Percentiles rank a stretch among this genome's conserved stretches.
Evolutionary conservation across 2,888 invertebrate genomes (phyloP).

Genomic region (Alloscopus bannaensis): DNA sequence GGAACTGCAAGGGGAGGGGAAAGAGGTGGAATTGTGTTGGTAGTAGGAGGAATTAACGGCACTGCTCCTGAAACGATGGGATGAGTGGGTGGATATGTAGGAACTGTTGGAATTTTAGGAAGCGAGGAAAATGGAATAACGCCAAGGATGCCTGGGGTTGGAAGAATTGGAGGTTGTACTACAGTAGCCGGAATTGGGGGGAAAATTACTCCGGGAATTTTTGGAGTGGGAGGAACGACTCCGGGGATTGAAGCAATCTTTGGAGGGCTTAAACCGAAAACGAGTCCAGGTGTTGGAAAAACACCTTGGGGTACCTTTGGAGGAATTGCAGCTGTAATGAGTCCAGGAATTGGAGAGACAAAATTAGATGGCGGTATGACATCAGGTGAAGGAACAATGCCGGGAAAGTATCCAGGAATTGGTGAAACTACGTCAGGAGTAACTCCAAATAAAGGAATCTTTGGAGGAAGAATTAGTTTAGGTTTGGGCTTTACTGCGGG

Average conservation of each 20-base stretch:
- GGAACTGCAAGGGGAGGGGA: background rate
- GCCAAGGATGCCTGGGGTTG: slow-evolving; percentile 11
- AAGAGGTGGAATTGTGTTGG: background rate
- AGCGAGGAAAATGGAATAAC: no score
- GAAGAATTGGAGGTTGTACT: background rate
- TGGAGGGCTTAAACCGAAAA: background rate
- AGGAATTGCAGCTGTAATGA: background rate
- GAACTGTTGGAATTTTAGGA: background rate
- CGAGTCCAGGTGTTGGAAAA: background rate
- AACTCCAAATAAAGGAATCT: no score
- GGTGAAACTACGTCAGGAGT: no score
- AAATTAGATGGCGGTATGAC: no score
- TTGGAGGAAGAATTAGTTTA: background rate
- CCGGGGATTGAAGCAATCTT: background rate
- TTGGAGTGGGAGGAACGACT: background rate
- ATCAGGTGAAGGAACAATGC: no score
- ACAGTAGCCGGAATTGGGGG: background rate
- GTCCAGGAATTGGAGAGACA: background rate
- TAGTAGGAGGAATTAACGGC: no score
- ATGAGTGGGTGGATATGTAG: no score
- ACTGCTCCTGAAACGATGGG: no score
- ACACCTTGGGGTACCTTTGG: background rate
- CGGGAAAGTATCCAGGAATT: no score
- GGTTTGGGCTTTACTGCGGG: background rate
- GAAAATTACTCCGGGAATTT: background rate